A percentile compares a stretch with the other conserved stretches of the same genome.
phyloP scores from a whole-genome alignment of 2,113 vertebrate genomes.

The Bujurquina vittata region DNA sequence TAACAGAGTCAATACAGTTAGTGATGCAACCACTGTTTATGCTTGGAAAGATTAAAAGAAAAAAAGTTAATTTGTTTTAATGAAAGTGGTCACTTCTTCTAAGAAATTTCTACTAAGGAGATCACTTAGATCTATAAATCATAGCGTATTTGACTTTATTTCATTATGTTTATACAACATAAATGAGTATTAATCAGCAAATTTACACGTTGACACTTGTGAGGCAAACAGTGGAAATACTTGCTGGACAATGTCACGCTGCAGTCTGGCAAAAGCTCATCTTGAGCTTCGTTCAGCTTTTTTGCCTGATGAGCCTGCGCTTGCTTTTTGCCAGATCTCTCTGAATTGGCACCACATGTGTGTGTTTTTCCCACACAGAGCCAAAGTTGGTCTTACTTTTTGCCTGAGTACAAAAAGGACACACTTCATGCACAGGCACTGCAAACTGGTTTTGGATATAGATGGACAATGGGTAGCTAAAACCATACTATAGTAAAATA shows the following conservation, averaged over 20 bases:
- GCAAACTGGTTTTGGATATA: not conserved
- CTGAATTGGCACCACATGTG: slow-evolving; percentile 1
- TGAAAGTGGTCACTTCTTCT: not conserved
- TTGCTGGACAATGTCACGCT: not conserved
- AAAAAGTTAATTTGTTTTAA: not conserved
- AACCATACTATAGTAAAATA: slow-evolving; percentile 7
- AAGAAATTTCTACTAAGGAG: not conserved
- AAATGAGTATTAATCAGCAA: not conserved
- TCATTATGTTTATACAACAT: not conserved
- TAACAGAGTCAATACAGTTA: not conserved
- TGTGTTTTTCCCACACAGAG: not conserved
- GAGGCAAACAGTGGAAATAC: slow-evolving; percentile 14
- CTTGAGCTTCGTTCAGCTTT: not conserved
- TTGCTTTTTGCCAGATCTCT: not conserved
- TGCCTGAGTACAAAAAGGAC: not conserved
- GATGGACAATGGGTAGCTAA: not conserved
- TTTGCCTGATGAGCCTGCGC: not conserved
- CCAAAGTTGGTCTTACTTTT: not conserved
- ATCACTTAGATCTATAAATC: not conserved
- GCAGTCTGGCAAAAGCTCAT: slow-evolving; percentile 8
- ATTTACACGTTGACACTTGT: not conserved
- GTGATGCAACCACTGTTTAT: not conserved
- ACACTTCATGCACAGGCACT: not conserved
- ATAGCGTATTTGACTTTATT: not conserved
- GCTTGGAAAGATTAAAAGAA: not conserved